Evolutionary conservation across 1,140 invertebrate species (phyloP).

Genomic region (Papilio glaucus): DNA sequence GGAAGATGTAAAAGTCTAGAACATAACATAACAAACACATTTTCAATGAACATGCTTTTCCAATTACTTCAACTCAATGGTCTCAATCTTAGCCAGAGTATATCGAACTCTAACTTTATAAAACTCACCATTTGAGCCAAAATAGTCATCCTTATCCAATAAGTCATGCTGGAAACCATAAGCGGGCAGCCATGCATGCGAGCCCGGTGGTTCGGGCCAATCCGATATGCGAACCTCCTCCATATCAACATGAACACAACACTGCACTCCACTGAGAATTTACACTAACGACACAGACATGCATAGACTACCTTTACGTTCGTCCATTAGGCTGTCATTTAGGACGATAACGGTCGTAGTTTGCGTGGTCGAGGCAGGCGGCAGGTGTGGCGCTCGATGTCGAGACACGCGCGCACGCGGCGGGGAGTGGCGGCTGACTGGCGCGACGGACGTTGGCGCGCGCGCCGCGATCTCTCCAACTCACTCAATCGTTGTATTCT

Average conservation of each 20-base stretch:
- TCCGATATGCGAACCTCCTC: conserved; percentile 86
- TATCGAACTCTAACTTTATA: conserved; percentile 38
- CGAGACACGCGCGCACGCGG: conserved; percentile 58
- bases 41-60: conserved; percentile 40
- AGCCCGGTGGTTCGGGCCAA: conserved; percentile 86
- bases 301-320: conserved; percentile 77
- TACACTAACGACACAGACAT: conserved; percentile 73
- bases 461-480: conserved; percentile 66
- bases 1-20: background rate
- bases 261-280: conserved; percentile 74
- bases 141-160: conserved; percentile 85
- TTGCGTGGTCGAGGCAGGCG: conserved; percentile 46
- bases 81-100: conserved; percentile 24
- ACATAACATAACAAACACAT: conserved; percentile 10
- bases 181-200: conserved; percentile 87
- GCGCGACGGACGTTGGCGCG: conserved; percentile 54
- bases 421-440: conserved; percentile 68
- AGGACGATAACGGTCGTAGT: conserved; percentile 75
- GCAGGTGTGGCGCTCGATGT: conserved; percentile 32
- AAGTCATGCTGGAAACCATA: conserved; percentile 86
- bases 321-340: conserved; percentile 80
- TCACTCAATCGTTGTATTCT: conserved; percentile 40
- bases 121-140: conserved; percentile 84
- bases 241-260: conserved; percentile 80
- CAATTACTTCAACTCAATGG: conserved; percentile 44